Evolutionary conservation across 2,888 invertebrate genomes (phyloP).

Genomic region (Cryptocephalus moraei): DNA sequence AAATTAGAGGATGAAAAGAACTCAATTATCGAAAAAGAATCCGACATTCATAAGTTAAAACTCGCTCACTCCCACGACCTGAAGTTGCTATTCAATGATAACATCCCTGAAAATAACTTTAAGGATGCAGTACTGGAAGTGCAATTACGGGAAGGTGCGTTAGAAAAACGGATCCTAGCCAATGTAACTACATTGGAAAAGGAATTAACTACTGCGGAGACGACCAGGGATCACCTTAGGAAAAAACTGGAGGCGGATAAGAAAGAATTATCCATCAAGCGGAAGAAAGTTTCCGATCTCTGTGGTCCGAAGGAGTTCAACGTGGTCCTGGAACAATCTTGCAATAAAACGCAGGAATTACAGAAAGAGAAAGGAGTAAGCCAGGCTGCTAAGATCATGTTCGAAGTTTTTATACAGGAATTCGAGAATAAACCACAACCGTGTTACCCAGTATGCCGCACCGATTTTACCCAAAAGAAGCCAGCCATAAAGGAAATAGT

Average conservation of each 20-base stretch:
- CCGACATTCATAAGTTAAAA: constrained; percentile 51
- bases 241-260: constrained; percentile 43
- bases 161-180: constrained; percentile 43
- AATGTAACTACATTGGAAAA: constrained; percentile 42
- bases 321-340: constrained; percentile 49
- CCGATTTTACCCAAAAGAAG: constrained; percentile 26
- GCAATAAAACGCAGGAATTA: constrained; percentile 55
- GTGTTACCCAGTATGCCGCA: constrained; percentile 74
- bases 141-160: constrained; percentile 44
- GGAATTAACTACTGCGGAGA: constrained; percentile 48
- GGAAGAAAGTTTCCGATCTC: constrained; percentile 27
- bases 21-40: constrained; percentile 39
- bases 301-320: constrained; percentile 53
- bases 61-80: constrained; percentile 60
- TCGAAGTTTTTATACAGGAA: constrained; percentile 57
- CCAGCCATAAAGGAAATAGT: constrained; percentile 50
- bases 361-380: constrained; percentile 59
- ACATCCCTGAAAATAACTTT: constrained; percentile 52
- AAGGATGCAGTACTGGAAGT: constrained; percentile 46
- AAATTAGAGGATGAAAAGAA: constrained; percentile 52
- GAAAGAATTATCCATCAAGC: constrained; percentile 18
- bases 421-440: constrained; percentile 50
- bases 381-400: constrained; percentile 58
- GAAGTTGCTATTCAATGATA: constrained; percentile 49
- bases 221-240: constrained; percentile 52